Base-by-base conservation (phyloP, 2,797 vertebrate genomes). In the Periparus ater region DNA sequence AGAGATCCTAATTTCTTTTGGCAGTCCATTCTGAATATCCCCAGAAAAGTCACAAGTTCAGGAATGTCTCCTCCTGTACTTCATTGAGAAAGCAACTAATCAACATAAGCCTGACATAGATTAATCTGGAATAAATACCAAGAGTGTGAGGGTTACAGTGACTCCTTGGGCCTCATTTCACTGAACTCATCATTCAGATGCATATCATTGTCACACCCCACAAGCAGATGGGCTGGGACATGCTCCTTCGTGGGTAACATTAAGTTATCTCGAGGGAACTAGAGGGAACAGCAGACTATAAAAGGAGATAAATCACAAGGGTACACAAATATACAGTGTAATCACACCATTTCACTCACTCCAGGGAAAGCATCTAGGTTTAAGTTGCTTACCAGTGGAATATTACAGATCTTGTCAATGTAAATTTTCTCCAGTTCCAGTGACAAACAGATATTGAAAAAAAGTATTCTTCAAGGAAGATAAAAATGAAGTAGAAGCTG, bases 241-340 rank as follows among this genome's bases (percentile, higher is more conserved):
- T 71, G 45, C 38, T 89, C 29, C 57, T 91, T 79, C 19, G 9
- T 67, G 63, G 77, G 42, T 71, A 85, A 74, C 63, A 70, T 93
- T 89, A 92, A 92, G 34, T 85, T 89, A 82, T 91, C 85, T 93
- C 85, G 71, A 85, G 83, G 63, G 91, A 95, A 70, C 34, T 75
- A 75, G 40, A 75, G 45, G 38, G 62, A 88, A 86, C 85, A 81
- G 71, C 55, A 81, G 45, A 84, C 73, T 95, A 51, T 87, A 85
- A 88, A 73, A 87, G 77, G 57, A 91, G 53, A 91, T 87, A 91
- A 93, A 93, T 91, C 87, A 87, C 74, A 90, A 76, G 45, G 74
- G 45, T 74, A 90, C 67, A 93, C 74, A 96, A 96, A 94, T 85
- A 88, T 42, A 86, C 71, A 73, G 74, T 84, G 79, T 82, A 93